These are phyloP conservation scores for Sylvicola cinctus DNA, from an alignment of 2,888 invertebrate species.

Conservation along the genomic window DNA sequence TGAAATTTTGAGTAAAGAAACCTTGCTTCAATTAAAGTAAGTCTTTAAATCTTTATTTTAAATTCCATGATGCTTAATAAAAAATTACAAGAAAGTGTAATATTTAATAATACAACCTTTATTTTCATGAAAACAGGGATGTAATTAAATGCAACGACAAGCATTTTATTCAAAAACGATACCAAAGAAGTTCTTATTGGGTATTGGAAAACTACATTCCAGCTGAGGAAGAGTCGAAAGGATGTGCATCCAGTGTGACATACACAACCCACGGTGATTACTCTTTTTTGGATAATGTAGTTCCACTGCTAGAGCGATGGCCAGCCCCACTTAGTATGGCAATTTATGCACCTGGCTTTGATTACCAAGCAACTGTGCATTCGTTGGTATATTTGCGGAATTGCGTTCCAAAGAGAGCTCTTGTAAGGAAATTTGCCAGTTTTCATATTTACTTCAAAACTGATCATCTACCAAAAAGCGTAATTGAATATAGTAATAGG, in stretches of 20 bases:
- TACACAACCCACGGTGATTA: constrained; percentile 47
- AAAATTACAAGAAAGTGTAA: no score
- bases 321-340: constrained; percentile 41
- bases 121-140: constrained; percentile 1
- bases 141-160: background rate
- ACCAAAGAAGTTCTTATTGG: constrained; percentile 30
- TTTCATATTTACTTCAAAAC: constrained; percentile 42
- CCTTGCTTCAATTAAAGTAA: no score
- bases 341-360: constrained; percentile 39
- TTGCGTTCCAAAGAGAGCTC: constrained; percentile 27
- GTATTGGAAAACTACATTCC: constrained; percentile 37
- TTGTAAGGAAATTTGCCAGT: constrained; percentile 34
- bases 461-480: constrained; percentile 31
- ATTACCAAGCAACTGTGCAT: constrained; percentile 32
- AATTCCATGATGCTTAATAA: no score
- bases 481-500: background rate
- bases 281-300: constrained; percentile 41
- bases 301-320: constrained; percentile 34
- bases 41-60: no score
- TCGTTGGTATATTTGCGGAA: constrained; percentile 35
- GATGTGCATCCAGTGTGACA: constrained; percentile 39
- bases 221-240: constrained; percentile 24
- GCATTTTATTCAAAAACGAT: background rate
- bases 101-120: no score
- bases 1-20: no score